These are phyloP conservation scores for Spea multiplicata DNA, from an alignment of 2,113 vertebrate species.

Conservation along the genomic window DNA sequence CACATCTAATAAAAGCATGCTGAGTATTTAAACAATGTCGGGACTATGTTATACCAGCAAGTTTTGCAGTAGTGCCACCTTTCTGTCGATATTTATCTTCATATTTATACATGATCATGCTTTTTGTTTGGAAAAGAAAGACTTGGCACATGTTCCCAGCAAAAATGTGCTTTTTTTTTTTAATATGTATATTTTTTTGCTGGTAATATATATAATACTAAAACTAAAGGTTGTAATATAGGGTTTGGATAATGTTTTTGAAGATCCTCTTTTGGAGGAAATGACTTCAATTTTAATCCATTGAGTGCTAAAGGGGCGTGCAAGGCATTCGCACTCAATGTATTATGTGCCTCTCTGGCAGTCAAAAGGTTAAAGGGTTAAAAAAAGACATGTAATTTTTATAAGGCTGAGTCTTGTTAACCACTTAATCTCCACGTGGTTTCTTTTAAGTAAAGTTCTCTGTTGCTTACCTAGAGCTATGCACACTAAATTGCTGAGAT, in stretches of 20 bases:
- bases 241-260: slow-evolving; percentile 89
- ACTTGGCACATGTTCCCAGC: slow-evolving; percentile 72
- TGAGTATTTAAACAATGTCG: slow-evolving; percentile 81
- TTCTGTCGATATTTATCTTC: slow-evolving; percentile 70
- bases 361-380: slow-evolving; percentile 55
- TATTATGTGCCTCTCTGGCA: not conserved
- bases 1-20: slow-evolving; percentile 91
- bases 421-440: slow-evolving; percentile 84
- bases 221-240: slow-evolving; percentile 76
- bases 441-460: slow-evolving; percentile 87
- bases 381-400: slow-evolving; percentile 93
- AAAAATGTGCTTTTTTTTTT: slow-evolving; percentile 42
- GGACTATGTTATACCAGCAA: slow-evolving; percentile 87
- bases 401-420: slow-evolving; percentile 90
- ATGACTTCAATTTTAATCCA: slow-evolving; percentile 74
- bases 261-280: slow-evolving; percentile 74
- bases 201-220: slow-evolving; percentile 66
- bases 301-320: not conserved
- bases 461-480: slow-evolving; percentile 99
- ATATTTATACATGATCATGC: slow-evolving; percentile 73
- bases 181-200: slow-evolving; percentile 52
- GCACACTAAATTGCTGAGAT: slow-evolving; percentile 97
- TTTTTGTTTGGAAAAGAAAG: slow-evolving; percentile 74
- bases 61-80: slow-evolving; percentile 83
- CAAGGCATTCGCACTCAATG: slow-evolving; percentile 14